phyloP scores from a whole-genome alignment of 2,888 invertebrate genomes.

The Hesperia comma region DNA sequence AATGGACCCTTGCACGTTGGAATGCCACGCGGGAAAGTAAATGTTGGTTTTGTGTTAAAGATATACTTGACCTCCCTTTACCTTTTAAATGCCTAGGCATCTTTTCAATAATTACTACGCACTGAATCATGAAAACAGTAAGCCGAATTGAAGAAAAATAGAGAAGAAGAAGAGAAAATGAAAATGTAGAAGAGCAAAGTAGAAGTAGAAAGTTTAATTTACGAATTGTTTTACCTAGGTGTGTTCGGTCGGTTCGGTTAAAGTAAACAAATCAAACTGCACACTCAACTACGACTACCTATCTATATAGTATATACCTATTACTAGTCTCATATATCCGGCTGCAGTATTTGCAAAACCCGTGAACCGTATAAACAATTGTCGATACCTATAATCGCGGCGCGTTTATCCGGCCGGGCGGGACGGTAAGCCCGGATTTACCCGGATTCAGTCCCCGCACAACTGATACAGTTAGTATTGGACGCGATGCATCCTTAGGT shows the following conservation, averaged over 20 bases:
- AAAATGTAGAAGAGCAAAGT: no score
- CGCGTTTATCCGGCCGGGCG: constrained; percentile 46
- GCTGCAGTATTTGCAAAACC: constrained; percentile 32
- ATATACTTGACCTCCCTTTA: no score
- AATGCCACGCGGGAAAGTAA: no score
- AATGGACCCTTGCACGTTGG: no score
- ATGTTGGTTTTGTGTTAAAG: no score
- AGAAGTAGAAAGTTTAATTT: no score
- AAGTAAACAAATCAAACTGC: background rate
- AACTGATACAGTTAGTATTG: constrained; percentile 50
- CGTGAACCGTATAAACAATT: constrained; percentile 42
- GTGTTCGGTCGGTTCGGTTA: no score
- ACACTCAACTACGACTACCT: background rate
- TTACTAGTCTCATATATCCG: background rate
- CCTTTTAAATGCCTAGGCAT: no score
- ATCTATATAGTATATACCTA: background rate
- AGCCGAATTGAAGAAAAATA: no score
- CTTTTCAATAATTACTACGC: no score
- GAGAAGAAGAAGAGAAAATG: no score
- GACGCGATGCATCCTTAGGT: constrained; percentile 47
- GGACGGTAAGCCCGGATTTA: constrained; percentile 60
- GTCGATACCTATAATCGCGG: constrained; percentile 44
- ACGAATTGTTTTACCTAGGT: background rate
- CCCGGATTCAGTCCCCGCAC: constrained; percentile 54
- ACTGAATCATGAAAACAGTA: no score